These are phyloP conservation scores for Tolypeutes matacus DNA, from an alignment of 2,797 vertebrate genomes.

Conservation along the genomic window DNA sequence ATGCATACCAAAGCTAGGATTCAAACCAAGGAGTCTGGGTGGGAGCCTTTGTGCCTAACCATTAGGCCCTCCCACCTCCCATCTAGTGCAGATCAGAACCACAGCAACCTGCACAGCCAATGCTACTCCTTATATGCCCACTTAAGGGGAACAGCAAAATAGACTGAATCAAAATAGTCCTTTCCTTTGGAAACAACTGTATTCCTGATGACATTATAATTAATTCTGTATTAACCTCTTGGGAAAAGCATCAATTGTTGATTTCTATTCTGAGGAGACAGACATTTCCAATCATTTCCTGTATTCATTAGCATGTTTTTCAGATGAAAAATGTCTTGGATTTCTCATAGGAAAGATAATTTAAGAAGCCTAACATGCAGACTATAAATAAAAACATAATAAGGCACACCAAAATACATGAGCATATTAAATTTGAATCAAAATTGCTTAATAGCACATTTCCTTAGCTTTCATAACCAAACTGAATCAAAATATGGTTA, in stretches of 20 bases:
- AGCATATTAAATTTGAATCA: slow-evolving; percentile 50
- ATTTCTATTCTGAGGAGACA: background rate
- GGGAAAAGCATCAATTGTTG: slow-evolving; percentile 17
- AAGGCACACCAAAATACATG: background rate
- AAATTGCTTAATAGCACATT: slow-evolving; percentile 45
- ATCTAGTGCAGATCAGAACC: background rate
- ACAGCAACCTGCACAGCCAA: background rate
- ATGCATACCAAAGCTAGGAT: background rate
- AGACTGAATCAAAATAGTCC: background rate
- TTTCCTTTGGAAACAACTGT: background rate
- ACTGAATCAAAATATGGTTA: slow-evolving; percentile 36
- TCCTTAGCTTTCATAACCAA: background rate
- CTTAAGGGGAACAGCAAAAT: background rate
- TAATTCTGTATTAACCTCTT: slow-evolving; percentile 16
- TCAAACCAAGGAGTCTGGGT: background rate
- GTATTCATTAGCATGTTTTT: background rate
- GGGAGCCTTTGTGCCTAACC: background rate
- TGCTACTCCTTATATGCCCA: background rate
- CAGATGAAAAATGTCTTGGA: slow-evolving; percentile 18
- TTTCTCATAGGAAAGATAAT: slow-evolving; percentile 40
- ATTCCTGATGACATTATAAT: slow-evolving; percentile 19
- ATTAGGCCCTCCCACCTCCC: background rate
- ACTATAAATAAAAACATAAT: slow-evolving; percentile 63
- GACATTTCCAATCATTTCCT: slow-evolving; percentile 60
- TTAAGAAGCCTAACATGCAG: background rate